Base-by-base conservation (phyloP, 2,113 vertebrate species). In the Perccottus glenii region DNA sequence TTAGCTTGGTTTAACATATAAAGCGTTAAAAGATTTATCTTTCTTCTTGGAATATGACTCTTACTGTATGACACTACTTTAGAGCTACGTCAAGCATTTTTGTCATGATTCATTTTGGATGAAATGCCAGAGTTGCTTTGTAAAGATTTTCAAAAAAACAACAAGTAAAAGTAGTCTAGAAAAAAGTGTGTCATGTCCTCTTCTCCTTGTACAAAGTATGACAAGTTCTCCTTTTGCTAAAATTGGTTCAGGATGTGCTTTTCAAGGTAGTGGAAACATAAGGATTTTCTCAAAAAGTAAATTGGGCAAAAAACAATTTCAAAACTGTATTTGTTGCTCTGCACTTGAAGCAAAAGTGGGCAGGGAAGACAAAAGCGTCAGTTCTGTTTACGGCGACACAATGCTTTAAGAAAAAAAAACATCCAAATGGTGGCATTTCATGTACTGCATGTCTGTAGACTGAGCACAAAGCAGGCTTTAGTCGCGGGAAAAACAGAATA, bases 401-500 rank as follows among this genome's bases (percentile, higher is more conserved):
- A 35, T 11, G 19, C 52, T 46, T 14, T 27, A 9, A n/a, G 38
- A 9, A 48, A 46, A 43, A 50, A 32, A 57, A 46, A 14, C 11
- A 51, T 64, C 36, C 55, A 16, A 48, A 45, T 53, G 42, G 57
- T 15, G 45, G 10, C 56, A 52, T 62, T 46, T 53, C 16, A 58
- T 75, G 56, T 57, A 57, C 77, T 67, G 65, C 58, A 73, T 59
- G 58, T 77, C 19, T 50, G 42, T 36, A 9, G 38, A 49, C 42
- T 65, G 35, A 67, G 64, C 8, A 5, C 10, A 32, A 10, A 46
- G 40, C 44, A 15, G 48, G 44, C 49, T 8, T 44, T 40, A 40
- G 38, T 40, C 38, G 52, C 19, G 12, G 46, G 27, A 68, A 46
- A 67, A 74, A 74, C 60, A 47, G 33, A 50, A 77, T 60, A 59